Base-by-base conservation (phyloP, 2,888 invertebrate genomes). In the Drosophila kanekoi region DNA sequence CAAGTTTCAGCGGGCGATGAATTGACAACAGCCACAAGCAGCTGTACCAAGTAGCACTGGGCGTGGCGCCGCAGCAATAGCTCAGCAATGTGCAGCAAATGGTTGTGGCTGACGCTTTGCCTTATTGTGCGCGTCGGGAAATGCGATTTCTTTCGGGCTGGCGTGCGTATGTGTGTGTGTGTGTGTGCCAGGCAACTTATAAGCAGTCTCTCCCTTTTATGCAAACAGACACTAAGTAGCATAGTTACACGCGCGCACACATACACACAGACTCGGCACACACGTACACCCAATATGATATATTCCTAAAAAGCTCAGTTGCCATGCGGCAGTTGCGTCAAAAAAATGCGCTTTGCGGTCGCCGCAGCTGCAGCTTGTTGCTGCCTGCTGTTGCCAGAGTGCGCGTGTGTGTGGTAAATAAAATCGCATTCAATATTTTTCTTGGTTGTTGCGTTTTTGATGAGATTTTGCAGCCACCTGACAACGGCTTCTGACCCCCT, bases 401-500 rank as follows among this genome's bases (percentile, higher is more conserved):
- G 69, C 14, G 11, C 44, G 18, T 45, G 79, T 49, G 65, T 82
- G 79, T 52, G 72, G 56, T 72, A 84, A 81, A 83, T 83, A 77
- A 83, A 83, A 84, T 83, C 83, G 80, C 81, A 79, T 84, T 87
- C 84, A 87, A 84, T 87, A 87, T 84, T 84, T 86, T 81, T 71
- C 61, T 66, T 51, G 48, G 49, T 10, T 53, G 64, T 57, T 67
- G 48, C 45, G 60, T 57, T 66, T 72, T 69, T 86, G 87, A 86
- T 83, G 83, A 87, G 87, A 81, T 83, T 86, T 71, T 65, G 52
- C 48, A 23, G 37, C 57, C 54, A 68, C 20, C 62, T 40, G 49
- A 33, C 40, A 38, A 51, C 60, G 40, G 58, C 56, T 62, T 41
- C 60, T 49, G 23, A 32, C 41, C 48, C 14, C 18, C 53, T 44